A percentile compares a stretch with the other conserved stretches of the same genome.
Conservation (phyloP, 2,888 invertebrate genomes). For the Caenorhabditis virilis region DNA sequence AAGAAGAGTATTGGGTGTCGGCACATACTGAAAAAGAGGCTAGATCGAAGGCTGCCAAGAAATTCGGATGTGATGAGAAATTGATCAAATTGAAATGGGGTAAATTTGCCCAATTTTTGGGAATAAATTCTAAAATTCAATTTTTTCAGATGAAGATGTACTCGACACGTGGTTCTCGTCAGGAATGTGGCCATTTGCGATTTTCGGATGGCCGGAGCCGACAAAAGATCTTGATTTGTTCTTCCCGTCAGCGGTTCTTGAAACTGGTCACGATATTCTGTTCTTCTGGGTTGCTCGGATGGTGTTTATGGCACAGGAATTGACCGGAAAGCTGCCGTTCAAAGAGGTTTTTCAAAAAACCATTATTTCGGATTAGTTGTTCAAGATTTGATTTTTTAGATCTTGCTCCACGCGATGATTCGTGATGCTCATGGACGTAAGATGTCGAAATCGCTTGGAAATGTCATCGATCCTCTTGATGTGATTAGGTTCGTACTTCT, state of each 20-base stretch:
- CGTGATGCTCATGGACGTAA: constrained; percentile 96
- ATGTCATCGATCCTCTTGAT: constrained; percentile 95
- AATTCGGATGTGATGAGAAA: constrained; percentile 74
- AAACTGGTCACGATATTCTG: constrained; percentile 86
- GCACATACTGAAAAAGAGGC: constrained; percentile 79
- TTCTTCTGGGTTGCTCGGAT: constrained; percentile 99
- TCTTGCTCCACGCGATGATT: constrained; percentile 94
- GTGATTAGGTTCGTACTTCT: constrained; percentile 75
- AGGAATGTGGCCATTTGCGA: constrained; percentile 91
- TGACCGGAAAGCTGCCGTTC: constrained; percentile 90
- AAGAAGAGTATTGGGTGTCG: constrained; percentile 74
- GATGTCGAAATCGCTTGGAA: constrained; percentile 98
- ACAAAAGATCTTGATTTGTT: constrained; percentile 73
- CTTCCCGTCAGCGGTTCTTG: constrained; percentile 89
- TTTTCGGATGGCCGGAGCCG: constrained; percentile 92
- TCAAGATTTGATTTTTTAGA: constrained; percentile 64
- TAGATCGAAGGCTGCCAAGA: constrained; percentile 78
- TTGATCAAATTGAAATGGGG: constrained; percentile 70
- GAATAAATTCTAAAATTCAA: neutral
- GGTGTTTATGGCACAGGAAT: constrained; percentile 92
- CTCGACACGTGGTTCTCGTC: constrained; percentile 99
- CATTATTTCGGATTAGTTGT: neutral
- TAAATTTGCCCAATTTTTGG: constrained; percentile 33
- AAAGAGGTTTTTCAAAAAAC: constrained; percentile 73
- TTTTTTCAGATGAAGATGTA: constrained; percentile 84